phyloP scores from a whole-genome alignment of 1,140 invertebrate genomes.

The Hylyphantes graminicola region DNA sequence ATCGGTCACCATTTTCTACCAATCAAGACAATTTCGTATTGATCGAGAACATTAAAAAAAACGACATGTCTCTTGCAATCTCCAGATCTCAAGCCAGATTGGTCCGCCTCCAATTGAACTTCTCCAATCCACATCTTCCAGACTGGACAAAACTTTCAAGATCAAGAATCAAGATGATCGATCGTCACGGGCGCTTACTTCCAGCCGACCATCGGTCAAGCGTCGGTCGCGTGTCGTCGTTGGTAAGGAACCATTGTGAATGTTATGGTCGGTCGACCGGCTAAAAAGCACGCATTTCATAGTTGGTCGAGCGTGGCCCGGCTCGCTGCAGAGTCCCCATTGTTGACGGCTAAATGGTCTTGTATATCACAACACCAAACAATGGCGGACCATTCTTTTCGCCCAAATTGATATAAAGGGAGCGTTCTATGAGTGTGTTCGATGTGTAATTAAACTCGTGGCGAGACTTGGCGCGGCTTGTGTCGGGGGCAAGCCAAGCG shows the following conservation, averaged over 20 bases:
- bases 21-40: too few relatives aligned
- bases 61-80: too few relatives aligned
- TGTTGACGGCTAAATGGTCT: slow-evolving; percentile 43
- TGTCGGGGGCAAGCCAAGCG: slow-evolving; percentile 13
- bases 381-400: background rate
- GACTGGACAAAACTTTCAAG: slow-evolving; percentile 16
- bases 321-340: slow-evolving; percentile 4
- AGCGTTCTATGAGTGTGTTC: slow-evolving; percentile 17
- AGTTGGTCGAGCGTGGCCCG: slow-evolving; percentile 28
- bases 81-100: background rate
- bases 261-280: slow-evolving; percentile 41
- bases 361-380: slow-evolving; percentile 24
- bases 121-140: slow-evolving; percentile 8
- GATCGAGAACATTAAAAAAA: too few relatives aligned
- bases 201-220: background rate
- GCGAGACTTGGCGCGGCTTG: background rate
- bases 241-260: slow-evolving; percentile 22
- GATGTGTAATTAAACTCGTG: slow-evolving; percentile 23
- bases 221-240: slow-evolving; percentile 15
- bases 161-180: background rate
- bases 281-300: slow-evolving; percentile 49
- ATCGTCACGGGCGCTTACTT: slow-evolving; percentile 19
- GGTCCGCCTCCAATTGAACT: slow-evolving; percentile 1
- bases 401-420: slow-evolving; percentile 39
- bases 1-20: background rate